phyloP scores from a whole-genome alignment of 2,797 vertebrate species.

The Lophotriccus pileatus region DNA sequence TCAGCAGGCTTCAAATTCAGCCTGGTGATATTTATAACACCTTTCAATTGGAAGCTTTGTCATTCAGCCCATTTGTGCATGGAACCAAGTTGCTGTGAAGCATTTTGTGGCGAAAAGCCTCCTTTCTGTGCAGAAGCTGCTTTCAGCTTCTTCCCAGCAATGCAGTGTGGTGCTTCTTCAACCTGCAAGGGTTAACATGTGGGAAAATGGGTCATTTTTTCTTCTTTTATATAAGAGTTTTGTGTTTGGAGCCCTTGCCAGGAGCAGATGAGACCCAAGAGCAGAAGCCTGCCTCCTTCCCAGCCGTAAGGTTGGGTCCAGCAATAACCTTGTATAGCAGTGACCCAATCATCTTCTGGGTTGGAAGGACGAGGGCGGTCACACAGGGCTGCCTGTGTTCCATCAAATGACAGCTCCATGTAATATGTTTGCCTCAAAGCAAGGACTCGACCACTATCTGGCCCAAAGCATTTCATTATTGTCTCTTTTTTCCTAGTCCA shows the following conservation, averaged over 20 bases:
- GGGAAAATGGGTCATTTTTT: background rate
- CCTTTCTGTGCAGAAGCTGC: background rate
- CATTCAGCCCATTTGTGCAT: background rate
- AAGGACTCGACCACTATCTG: background rate
- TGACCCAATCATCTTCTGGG: accelerated
- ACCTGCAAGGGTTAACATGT: background rate
- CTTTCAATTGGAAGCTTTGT: background rate
- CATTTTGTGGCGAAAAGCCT: background rate
- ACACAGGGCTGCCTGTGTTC: background rate
- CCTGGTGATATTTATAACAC: background rate
- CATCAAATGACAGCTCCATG: background rate
- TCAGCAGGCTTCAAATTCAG: conserved; percentile 1
- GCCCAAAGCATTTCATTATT: background rate
- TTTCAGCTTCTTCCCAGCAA: accelerated
- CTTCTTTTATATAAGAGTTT: background rate
- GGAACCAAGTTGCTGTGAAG: background rate
- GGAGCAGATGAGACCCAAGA: background rate
- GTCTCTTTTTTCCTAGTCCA: background rate
- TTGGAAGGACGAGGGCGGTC: background rate
- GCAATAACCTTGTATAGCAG: background rate
- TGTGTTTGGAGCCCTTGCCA: background rate
- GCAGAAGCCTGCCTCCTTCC: background rate
- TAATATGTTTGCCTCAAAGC: background rate
- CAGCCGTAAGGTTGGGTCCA: background rate
- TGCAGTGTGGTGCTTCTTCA: background rate